Evolutionary conservation across 2,797 vertebrate species (phyloP).

Genomic region (Parambassis ranga): DNA sequence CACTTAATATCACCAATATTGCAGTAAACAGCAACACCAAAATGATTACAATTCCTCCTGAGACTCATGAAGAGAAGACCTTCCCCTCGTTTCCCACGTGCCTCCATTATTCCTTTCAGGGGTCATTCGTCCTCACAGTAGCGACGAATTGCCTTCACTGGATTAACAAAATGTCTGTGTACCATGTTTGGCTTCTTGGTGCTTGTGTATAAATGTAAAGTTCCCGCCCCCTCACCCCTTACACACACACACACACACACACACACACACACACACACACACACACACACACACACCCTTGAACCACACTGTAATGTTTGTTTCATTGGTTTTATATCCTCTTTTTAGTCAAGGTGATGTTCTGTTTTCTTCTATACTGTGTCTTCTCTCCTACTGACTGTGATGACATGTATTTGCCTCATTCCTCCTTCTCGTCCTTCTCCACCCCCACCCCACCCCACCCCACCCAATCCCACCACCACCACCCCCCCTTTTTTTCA

Average conservation of each 20-base stretch:
- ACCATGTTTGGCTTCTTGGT: constrained; percentile 78
- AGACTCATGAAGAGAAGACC: constrained; percentile 2
- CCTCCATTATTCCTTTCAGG: constrained; percentile 35
- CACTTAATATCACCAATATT: too few species aligned
- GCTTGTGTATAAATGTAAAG: constrained; percentile 86
- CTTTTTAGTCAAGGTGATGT: constrained; percentile 69
- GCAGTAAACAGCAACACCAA: not conserved
- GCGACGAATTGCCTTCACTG: constrained; percentile 63
- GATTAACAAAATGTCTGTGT: constrained; percentile 68
- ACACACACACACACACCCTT: constrained; percentile 7
- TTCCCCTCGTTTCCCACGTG: constrained; percentile 28
- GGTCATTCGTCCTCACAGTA: constrained; percentile 27
- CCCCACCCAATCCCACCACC: too few species aligned
- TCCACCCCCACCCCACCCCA: not conserved
- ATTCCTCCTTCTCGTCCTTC: constrained; percentile 25
- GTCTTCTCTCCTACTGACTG: constrained; percentile 71
- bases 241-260: too few species aligned
- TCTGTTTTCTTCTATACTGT: constrained; percentile 64
- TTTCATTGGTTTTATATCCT: constrained; percentile 73
- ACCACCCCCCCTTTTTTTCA: constrained; percentile 35
- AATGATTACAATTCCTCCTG: not conserved
- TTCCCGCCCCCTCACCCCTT: constrained; percentile 26
- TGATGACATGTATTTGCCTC: constrained; percentile 77
- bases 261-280: too few species aligned
- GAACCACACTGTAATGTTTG: constrained; percentile 80